These are phyloP conservation scores for Selene dorsalis DNA, from an alignment of 2,797 vertebrate species.

Conservation along the genomic window DNA sequence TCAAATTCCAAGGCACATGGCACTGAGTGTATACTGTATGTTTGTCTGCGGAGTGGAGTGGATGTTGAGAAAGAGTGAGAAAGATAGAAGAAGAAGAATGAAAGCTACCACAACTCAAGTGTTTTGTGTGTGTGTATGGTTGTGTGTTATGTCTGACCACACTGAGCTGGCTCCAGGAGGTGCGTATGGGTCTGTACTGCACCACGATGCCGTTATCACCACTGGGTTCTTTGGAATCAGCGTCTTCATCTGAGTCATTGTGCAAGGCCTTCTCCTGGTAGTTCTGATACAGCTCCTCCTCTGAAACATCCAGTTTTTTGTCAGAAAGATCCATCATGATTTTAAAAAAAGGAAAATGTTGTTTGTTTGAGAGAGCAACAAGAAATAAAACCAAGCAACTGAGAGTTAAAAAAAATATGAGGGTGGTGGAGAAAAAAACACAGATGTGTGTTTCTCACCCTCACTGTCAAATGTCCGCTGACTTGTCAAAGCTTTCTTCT, in stretches of 20 bases:
- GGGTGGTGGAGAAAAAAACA: slow-evolving; percentile 12
- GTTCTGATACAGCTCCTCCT: slow-evolving; percentile 97
- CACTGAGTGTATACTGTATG: slow-evolving; percentile 11
- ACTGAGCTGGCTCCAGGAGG: slow-evolving; percentile 95
- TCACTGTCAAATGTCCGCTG: slow-evolving; percentile 95
- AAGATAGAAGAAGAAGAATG: slow-evolving; percentile 4
- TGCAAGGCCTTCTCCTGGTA: slow-evolving; percentile 97
- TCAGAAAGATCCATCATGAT: neutral
- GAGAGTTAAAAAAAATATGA: neutral
- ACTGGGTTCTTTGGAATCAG: slow-evolving; percentile 86
- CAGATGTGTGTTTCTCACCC: slow-evolving; percentile 84
- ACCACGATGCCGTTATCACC: slow-evolving; percentile 87
- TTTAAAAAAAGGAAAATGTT: neutral
- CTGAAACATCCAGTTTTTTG: slow-evolving; percentile 76
- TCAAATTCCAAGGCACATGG: slow-evolving; percentile 69
- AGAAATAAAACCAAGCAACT: neutral
- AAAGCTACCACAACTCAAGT: neutral
- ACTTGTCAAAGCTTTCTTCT: slow-evolving; percentile 87
- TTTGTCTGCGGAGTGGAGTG: slow-evolving; percentile 5
- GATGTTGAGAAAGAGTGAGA: slow-evolving; percentile 21
- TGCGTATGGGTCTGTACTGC: slow-evolving; percentile 90
- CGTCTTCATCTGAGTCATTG: slow-evolving; percentile 95
- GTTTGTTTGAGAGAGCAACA: neutral
- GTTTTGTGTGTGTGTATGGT: slow-evolving; percentile 42
- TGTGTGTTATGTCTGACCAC: slow-evolving; percentile 84